Evolutionary conservation across 2,113 vertebrate species (phyloP).

Genomic region (Sebastes fasciatus): DNA sequence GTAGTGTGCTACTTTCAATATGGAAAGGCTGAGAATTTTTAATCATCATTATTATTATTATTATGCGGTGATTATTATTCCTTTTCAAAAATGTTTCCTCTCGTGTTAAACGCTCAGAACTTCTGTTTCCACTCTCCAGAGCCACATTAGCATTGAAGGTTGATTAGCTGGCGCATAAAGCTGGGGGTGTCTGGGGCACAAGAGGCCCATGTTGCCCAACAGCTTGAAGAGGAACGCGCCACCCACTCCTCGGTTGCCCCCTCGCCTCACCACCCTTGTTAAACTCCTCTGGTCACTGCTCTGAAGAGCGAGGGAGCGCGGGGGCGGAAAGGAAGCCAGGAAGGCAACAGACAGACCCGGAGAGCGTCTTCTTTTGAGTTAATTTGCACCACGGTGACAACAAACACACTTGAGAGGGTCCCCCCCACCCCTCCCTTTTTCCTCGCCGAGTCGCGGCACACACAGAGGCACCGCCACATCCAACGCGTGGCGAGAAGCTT

Average conservation of each 20-base stretch:
- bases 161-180: constrained; percentile 76
- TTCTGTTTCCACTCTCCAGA: constrained; percentile 75
- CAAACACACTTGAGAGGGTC: constrained; percentile 70
- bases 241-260: constrained; percentile 63
- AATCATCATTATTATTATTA: constrained; percentile 47
- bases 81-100: constrained; percentile 60
- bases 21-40: constrained; percentile 37
- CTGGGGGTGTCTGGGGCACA: constrained; percentile 68
- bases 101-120: constrained; percentile 67
- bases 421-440: constrained; percentile 26
- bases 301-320: constrained; percentile 56
- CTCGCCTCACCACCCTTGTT: constrained; percentile 74
- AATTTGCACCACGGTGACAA: constrained; percentile 74
- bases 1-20: constrained; percentile 4
- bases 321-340: constrained; percentile 59
- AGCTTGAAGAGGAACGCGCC: constrained; percentile 63
- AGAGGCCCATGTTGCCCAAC: constrained; percentile 64
- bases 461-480: constrained; percentile 50
- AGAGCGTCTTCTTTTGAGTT: constrained; percentile 66
- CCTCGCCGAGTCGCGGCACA: constrained; percentile 38
- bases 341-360: constrained; percentile 59
- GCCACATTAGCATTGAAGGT: constrained; percentile 77
- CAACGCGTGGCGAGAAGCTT: constrained; percentile 54
- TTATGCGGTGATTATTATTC: constrained; percentile 57
- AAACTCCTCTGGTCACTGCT: constrained; percentile 76